phyloP scores from a whole-genome alignment of 2,888 invertebrate genomes.

The Aproaerema taeniolella region DNA sequence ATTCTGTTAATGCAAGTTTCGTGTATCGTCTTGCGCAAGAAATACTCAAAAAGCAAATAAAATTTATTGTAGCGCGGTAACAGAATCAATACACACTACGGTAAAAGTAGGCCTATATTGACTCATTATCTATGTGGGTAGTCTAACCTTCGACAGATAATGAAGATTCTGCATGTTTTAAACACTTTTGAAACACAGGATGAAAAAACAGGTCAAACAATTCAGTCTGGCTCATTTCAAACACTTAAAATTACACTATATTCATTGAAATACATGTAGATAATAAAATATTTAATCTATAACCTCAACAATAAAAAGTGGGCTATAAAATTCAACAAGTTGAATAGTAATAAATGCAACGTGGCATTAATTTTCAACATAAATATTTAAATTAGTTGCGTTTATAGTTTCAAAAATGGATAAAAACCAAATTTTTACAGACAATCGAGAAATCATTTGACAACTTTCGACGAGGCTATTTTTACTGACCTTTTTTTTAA shows the following conservation, averaged over 20 bases:
- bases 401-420: conserved; percentile 10
- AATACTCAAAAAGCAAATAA: too few species aligned
- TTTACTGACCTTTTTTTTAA: too few species aligned
- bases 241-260: conserved; percentile 35
- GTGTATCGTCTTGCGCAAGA: too few species aligned
- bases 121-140: too few species aligned
- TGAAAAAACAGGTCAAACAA: conserved; percentile 74
- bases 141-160: conserved; percentile 62
- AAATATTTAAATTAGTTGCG: conserved; percentile 10
- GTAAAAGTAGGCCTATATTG: too few species aligned
- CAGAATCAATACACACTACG: not conserved
- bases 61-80: too few species aligned
- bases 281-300: conserved; percentile 48
- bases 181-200: conserved; percentile 74
- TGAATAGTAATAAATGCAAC: conserved; percentile 8
- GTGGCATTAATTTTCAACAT: conserved; percentile 15
- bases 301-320: conserved; percentile 57
- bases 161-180: conserved; percentile 66
- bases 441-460: conserved; percentile 43
- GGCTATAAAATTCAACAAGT: conserved; percentile 30
- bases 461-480: too few species aligned
- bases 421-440: conserved; percentile 33
- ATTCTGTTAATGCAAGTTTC: too few species aligned
- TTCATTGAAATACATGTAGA: conserved; percentile 50
- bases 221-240: conserved; percentile 69